Evolutionary conservation across 2,797 vertebrate species (phyloP).

Genomic region (Chiroxiphia lanceolata): DNA sequence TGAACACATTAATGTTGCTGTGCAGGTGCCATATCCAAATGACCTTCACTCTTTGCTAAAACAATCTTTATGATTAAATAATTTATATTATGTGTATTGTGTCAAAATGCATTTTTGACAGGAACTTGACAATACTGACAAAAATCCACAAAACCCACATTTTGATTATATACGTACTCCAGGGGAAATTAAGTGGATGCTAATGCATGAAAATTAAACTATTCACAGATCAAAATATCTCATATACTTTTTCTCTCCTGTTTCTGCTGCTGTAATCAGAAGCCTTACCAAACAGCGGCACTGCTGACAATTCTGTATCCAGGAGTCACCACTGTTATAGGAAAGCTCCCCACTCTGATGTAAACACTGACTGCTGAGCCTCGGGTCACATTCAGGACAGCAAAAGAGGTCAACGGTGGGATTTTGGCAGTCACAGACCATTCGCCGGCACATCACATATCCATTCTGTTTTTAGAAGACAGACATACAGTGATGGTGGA

Average conservation of each 20-base stretch:
- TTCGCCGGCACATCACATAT: conserved; percentile 94
- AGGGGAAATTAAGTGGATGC: background rate
- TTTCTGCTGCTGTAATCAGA: background rate
- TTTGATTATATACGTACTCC: background rate
- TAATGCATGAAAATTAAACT: conserved; percentile 1
- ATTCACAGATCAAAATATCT: background rate
- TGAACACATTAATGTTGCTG: background rate
- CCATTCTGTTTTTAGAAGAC: conserved; percentile 81
- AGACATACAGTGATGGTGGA: background rate
- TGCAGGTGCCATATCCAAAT: background rate
- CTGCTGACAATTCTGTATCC: conserved; percentile 96
- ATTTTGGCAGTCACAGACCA: conserved; percentile 99
- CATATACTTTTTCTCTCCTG: background rate
- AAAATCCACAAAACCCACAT: background rate
- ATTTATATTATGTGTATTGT: background rate
- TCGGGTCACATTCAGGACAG: conserved; percentile 96
- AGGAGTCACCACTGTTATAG: conserved; percentile 94
- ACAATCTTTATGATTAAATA: background rate
- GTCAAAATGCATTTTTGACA: background rate
- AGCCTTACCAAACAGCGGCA: conserved; percentile 94
- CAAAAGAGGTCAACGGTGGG: conserved; percentile 95
- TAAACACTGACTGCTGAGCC: conserved; percentile 94
- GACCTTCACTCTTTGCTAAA: background rate
- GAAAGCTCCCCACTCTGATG: conserved; percentile 92
- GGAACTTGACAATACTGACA: background rate